Evolutionary conservation across 2,113 vertebrate genomes (phyloP).

Genomic region (Damaliscus lunatus): DNA sequence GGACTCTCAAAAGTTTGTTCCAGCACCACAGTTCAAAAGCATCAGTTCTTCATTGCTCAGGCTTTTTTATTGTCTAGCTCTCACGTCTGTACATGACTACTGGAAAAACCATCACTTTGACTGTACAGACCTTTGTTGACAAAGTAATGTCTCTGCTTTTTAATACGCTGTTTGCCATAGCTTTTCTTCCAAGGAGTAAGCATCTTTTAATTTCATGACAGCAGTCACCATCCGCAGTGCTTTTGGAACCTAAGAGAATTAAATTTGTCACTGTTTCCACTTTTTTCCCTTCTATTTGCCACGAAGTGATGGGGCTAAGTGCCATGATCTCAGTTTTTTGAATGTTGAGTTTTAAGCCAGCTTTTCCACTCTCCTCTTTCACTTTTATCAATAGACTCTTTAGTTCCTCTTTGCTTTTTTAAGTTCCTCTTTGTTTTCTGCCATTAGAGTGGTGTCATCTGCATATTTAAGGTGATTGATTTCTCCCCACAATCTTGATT

Average conservation of each 20-base stretch:
- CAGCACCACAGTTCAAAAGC: not conserved
- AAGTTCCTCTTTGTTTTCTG: not conserved
- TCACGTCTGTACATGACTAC: not conserved
- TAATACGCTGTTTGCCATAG: not conserved
- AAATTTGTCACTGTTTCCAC: not conserved
- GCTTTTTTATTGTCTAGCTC: not conserved
- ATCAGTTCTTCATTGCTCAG: not conserved
- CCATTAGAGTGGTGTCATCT: not conserved
- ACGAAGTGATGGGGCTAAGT: not conserved
- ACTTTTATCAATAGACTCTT: not conserved
- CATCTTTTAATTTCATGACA: not conserved
- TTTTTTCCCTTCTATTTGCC: not conserved
- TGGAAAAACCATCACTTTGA: not conserved
- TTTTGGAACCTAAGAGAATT: not conserved
- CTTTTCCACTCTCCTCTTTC: not conserved
- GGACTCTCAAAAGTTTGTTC: not conserved
- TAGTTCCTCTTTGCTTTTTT: not conserved
- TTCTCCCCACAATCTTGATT: not conserved
- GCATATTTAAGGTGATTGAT: not conserved
- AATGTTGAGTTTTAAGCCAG: not conserved
- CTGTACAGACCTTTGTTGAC: not conserved
- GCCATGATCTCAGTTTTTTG: not conserved
- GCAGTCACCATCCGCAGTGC: not conserved
- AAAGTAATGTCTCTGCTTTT: not conserved
- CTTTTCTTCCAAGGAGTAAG: not conserved